These are phyloP conservation scores for Peromyscus nudipes DNA, from an alignment of 2,797 vertebrate genomes.

Conservation along the genomic window DNA sequence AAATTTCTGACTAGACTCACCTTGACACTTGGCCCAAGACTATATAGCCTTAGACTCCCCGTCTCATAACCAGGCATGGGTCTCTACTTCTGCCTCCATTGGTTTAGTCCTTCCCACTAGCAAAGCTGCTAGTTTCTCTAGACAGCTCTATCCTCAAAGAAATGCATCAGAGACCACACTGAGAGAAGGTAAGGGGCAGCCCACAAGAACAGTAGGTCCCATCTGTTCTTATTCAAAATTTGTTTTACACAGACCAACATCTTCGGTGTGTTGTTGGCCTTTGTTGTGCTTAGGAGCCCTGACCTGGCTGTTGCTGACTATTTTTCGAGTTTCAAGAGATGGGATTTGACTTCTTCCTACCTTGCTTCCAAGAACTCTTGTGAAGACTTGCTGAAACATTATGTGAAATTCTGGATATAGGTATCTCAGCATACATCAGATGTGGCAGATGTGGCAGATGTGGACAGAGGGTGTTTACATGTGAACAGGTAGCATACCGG, in stretches of 20 bases:
- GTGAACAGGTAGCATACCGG: background rate
- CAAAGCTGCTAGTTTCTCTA: background rate
- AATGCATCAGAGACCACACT: background rate
- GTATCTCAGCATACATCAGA: background rate
- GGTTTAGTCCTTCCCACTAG: background rate
- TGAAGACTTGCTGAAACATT: background rate
- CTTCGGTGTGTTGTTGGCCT: background rate
- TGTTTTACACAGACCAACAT: background rate
- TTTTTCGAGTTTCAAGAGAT: background rate
- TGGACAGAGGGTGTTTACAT: background rate
- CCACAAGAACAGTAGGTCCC: background rate
- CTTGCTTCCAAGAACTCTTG: background rate
- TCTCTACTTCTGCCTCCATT: background rate
- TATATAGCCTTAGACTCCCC: background rate
- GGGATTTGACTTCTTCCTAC: background rate
- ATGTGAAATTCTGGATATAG: background rate
- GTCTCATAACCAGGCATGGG: background rate
- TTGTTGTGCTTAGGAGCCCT: background rate
- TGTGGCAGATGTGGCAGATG: background rate
- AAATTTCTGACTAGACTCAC: background rate
- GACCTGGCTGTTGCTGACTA: background rate
- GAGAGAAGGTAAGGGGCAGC: background rate
- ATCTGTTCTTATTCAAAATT: background rate
- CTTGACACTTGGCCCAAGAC: background rate
- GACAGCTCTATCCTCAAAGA: background rate